Evolutionary conservation across 2,113 vertebrate species (phyloP).

Genomic region (Gasterosteus nipponicus): DNA sequence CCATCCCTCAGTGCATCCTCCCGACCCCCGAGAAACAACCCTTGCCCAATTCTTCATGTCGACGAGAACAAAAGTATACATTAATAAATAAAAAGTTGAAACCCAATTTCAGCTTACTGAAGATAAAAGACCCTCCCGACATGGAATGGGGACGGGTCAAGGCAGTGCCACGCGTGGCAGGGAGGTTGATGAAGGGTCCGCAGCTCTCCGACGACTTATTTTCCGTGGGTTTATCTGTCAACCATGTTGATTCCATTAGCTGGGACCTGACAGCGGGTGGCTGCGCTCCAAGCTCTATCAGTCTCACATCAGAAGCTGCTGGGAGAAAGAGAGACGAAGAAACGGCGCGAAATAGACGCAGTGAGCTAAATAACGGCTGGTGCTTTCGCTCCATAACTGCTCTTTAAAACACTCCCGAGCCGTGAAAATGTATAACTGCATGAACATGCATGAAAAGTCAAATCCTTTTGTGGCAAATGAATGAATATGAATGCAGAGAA

Average conservation of each 20-base stretch:
- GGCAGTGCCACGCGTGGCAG: conserved; percentile 38
- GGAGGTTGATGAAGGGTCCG: conserved; percentile 69
- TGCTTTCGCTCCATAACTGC: conserved; percentile 21
- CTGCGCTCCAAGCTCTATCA: conserved; percentile 67
- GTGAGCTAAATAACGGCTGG: conserved; percentile 36
- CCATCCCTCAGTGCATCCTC: conserved; percentile 15
- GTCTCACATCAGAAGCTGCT: conserved; percentile 55
- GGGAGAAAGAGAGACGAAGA: conserved; percentile 48
- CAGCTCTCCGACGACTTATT: conserved; percentile 73
- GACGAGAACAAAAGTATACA: conserved; percentile 45
- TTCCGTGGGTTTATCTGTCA: conserved; percentile 76
- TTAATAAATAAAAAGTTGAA: conserved; percentile 68
- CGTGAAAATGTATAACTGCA: conserved; percentile 1
- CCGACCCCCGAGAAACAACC: conserved; percentile 13
- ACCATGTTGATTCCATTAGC: conserved; percentile 76
- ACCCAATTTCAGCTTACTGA: conserved; percentile 46
- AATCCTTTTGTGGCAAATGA: not conserved
- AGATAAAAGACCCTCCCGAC: conserved; percentile 52
- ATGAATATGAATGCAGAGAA: conserved; percentile 38
- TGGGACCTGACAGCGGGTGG: conserved; percentile 64
- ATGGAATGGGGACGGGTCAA: conserved; percentile 53
- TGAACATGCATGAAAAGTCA: conserved; percentile 29
- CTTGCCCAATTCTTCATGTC: conserved; percentile 15
- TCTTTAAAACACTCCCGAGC: conserved; percentile 10
- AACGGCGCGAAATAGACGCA: conserved; percentile 47